Conservation (phyloP, 2,888 invertebrate species). For the Caradrina kadenii region DNA sequence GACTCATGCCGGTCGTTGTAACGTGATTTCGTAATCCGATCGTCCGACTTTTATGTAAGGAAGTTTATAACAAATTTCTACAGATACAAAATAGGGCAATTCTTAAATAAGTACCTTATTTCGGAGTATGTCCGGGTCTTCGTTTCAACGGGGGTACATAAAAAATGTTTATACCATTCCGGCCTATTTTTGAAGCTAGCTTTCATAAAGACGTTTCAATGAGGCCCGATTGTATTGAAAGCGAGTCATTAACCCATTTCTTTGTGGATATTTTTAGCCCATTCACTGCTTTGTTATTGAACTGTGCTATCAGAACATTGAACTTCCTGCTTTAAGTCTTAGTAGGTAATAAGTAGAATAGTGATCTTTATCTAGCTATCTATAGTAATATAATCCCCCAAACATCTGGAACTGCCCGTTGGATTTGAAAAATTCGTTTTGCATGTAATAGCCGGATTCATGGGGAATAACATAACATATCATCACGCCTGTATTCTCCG, state of each 20-base stretch:
- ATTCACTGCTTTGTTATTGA: constrained; percentile 75
- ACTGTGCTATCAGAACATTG: constrained; percentile 68
- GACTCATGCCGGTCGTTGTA: too few relatives aligned
- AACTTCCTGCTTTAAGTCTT: constrained; percentile 63
- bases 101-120: constrained; percentile 4
- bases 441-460: too few relatives aligned
- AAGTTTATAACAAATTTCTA: constrained; percentile 30
- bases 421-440: too few relatives aligned
- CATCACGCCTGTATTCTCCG: too few relatives aligned
- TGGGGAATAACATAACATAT: too few relatives aligned
- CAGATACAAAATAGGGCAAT: constrained; percentile 22
- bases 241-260: constrained; percentile 84
- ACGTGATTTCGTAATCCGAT: neutral
- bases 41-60: constrained; percentile 14
- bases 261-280: constrained; percentile 80
- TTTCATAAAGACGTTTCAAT: constrained; percentile 62
- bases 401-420: too few relatives aligned
- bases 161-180: constrained; percentile 54
- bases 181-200: constrained; percentile 43
- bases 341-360: constrained; percentile 30
- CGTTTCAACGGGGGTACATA: constrained; percentile 29
- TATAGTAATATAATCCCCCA: too few relatives aligned
- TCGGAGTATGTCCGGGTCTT: constrained; percentile 8
- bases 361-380: constrained; percentile 12
- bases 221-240: constrained; percentile 72